phyloP scores from a whole-genome alignment of 2,797 vertebrate species.

The Sebastes trivittatus region DNA sequence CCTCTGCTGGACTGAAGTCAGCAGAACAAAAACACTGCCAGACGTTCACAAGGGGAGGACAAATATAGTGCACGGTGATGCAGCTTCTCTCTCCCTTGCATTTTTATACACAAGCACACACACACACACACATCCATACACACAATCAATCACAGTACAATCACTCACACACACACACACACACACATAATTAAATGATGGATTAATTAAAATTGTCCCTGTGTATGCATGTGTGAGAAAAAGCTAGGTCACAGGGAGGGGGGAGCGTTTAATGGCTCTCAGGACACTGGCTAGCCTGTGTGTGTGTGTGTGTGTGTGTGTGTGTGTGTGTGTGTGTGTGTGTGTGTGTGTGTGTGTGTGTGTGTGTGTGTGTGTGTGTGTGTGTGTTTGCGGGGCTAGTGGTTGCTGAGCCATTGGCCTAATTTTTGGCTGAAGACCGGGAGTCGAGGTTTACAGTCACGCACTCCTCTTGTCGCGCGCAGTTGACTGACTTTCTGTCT shows the following conservation, averaged over 20 bases:
- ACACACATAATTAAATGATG: conserved; percentile 26
- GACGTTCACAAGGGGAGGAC: neutral
- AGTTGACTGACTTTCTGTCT: conserved; percentile 19
- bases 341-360: neutral
- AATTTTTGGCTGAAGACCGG: conserved; percentile 48
- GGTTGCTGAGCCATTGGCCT: conserved; percentile 56
- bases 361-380: neutral
- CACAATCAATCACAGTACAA: conserved; percentile 8
- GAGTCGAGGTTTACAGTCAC: conserved; percentile 51
- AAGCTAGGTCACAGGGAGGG: conserved; percentile 62
- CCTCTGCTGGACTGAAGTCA: conserved; percentile 57
- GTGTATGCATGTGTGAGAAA: conserved; percentile 6
- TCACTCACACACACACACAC: neutral
- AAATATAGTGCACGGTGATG: neutral
- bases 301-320: neutral
- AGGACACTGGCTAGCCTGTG: conserved; percentile 16
- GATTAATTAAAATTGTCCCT: conserved; percentile 44
- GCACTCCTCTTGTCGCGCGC: conserved; percentile 17
- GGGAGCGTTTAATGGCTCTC: conserved; percentile 34
- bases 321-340: too few species aligned
- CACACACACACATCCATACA: neutral
- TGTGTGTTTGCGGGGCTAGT: conserved; percentile 17
- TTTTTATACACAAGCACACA: neutral
- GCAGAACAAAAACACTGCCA: conserved; percentile 53
- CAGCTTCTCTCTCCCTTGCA: neutral